Base-by-base conservation (phyloP, 2,797 vertebrate genomes). In the Hephaestus fuliginosus region DNA sequence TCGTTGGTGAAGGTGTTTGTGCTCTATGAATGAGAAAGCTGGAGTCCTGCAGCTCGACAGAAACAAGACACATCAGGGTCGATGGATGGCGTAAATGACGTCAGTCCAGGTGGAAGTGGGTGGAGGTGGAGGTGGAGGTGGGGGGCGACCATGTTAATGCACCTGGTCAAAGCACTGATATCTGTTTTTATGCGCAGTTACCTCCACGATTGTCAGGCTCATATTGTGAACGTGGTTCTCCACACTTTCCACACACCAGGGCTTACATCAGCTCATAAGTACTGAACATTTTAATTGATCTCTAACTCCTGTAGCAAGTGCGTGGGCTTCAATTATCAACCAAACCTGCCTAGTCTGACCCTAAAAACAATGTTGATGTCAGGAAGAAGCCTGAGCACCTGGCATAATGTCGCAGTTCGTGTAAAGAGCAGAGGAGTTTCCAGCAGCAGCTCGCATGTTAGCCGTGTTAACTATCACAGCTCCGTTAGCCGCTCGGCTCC, bases 301-400 rank as follows among this genome's bases (percentile, higher is more conserved):
- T n/a, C 18, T 70, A 65, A 17, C 18, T 20, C 20, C 22, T 80
- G 73, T 48, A 9, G 71, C 74, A 81, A 72, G 66, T 87, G 77
- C 68, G 63, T 77, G 76, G 41, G 49, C 46, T 48, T 36, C 61
- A 75, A 28, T 25, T 25, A 25, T 25, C 25, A 25, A 25, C 25
- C 25, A 25, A 25, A 25, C 25, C 25, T 25, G 25, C 25, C 25
- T 41, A 4, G 48, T 46, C 46, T 71, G 30, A 69, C 11, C 3
- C 33, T 30, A n/a, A 17, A 44, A 28, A 60, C 20, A 25, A 6
- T 14, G n/a, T 9, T 4, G 64, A 39, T 28, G 33, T n/a, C 2
- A 25, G 33, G 11, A 25, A 28, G 3, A 3, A 36, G 17, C 5
- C 28, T 13, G 10, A 22, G 22, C n/a, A 48, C 4, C 7, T n/a